Evolutionary conservation across 35 echinoderm and acorn worm species (phyloP).

Genomic region (Chiridota heheva): DNA sequence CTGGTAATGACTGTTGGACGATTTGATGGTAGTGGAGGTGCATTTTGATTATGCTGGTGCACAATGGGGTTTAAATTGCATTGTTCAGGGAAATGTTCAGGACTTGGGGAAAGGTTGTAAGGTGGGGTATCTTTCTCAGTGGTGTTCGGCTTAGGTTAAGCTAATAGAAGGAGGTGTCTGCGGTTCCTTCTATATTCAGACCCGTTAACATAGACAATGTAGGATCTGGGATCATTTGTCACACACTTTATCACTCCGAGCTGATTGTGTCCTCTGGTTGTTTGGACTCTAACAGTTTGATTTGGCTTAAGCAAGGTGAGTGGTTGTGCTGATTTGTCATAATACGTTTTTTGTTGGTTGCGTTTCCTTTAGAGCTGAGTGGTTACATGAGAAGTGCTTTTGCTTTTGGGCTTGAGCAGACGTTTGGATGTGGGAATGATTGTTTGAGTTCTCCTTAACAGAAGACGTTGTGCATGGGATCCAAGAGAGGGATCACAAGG

Average conservation of each 20-base stretch:
- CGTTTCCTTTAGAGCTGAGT: background rate
- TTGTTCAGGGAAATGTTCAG: too few relatives aligned
- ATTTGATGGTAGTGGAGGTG: too few relatives aligned
- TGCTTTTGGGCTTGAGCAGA: slow-evolving; percentile 5
- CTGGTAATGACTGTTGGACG: too few relatives aligned
- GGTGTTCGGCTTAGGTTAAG: too few relatives aligned
- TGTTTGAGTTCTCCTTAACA: slow-evolving; percentile 44
- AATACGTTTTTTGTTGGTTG: slow-evolving; percentile 29
- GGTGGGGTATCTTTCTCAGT: too few relatives aligned
- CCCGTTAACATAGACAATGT: slow-evolving; percentile 23
- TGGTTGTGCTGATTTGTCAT: slow-evolving; percentile 34
- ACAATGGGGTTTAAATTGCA: too few relatives aligned
- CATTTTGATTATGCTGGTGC: too few relatives aligned
- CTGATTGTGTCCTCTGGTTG: slow-evolving; percentile 45
- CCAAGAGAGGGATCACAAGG: slow-evolving; percentile 25
- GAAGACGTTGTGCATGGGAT: slow-evolving; percentile 44
- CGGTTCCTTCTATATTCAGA: slow-evolving; percentile 13
- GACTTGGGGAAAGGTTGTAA: too few relatives aligned
- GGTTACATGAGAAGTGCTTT: background rate
- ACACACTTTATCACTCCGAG: slow-evolving; percentile 2
- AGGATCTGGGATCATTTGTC: slow-evolving; percentile 10
- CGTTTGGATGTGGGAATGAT: slow-evolving; percentile 38
- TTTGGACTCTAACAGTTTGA: slow-evolving; percentile 42
- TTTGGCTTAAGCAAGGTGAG: slow-evolving; percentile 40
- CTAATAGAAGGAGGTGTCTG: slow-evolving; percentile 16